Base-by-base conservation (phyloP, 2,113 vertebrate genomes). In the Esox niger region DNA sequence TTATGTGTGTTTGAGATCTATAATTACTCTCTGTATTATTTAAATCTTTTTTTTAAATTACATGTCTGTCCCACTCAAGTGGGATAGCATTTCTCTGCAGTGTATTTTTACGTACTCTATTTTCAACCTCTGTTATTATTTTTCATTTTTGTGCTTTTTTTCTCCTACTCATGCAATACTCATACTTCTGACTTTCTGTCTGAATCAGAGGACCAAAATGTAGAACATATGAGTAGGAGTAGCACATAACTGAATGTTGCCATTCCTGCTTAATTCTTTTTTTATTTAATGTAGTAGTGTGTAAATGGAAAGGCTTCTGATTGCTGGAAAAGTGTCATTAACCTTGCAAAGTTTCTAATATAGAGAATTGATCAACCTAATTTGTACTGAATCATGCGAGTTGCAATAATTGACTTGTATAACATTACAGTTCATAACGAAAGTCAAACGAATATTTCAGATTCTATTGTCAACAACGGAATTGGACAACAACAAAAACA, bases 91-190 rank as follows among this genome's bases (percentile, higher is more conserved):
- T 90, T 90, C 87, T 81, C 79, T 77, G 84, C 71, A 63, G 70
- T 86, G 78, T 87, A 88, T 90, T 88, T 89, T 86, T 82, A 87
- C 77, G 1, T 66, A 20, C 66, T 82, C 89, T 91, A 90, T 91
- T 91, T 91, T 88, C 87, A 90, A 87, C 84, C 65, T 81, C 85
- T 91, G 85, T 91, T 87, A 89, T 92, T 91, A 92, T 89, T 91
- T 91, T 85, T 88, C 83, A 83, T 85, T 90, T 88, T 63, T 79
- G 78, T 87, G 85, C 33, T 57, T 33, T 38, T 38, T 52, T 88
- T 91, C 84, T 84, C 90, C 87, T 90, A 90, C 88, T 88, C 84
- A 75, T 67, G 74, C 80, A 86, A 60, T 84, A 82, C 81, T 86
- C 73, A 82, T 69, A 73, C 66, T 57, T 78, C 79, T 49, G 78